Conservation (phyloP, 2,797 vertebrate species). For the Botia almorhae region DNA sequence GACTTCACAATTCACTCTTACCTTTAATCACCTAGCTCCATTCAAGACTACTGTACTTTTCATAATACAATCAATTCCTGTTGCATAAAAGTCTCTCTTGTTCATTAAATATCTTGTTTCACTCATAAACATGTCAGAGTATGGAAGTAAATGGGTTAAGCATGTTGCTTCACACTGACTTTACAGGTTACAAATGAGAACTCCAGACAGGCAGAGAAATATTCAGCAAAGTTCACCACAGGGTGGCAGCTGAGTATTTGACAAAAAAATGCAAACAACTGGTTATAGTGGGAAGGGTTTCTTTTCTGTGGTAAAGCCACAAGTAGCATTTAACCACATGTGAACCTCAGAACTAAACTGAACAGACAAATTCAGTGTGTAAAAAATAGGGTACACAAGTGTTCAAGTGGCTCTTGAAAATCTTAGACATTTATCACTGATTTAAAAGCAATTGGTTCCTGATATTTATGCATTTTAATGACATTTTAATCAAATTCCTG, state of each 20-base stretch:
- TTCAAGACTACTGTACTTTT: too few relatives aligned
- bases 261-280: constrained; percentile 49
- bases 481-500: neutral
- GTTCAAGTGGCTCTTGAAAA: neutral
- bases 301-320: constrained; percentile 41
- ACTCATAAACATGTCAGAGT: neutral
- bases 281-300: constrained; percentile 37
- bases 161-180: neutral
- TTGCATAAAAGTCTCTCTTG: too few relatives aligned
- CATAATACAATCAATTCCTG: too few relatives aligned
- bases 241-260: constrained; percentile 30
- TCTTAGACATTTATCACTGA: neutral
- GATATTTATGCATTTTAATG: neutral
- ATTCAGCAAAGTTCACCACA: constrained; percentile 29
- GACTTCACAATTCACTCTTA: too few relatives aligned
- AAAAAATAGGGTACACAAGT: neutral
- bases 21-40: too few relatives aligned
- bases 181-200: constrained; percentile 26
- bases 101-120: neutral
- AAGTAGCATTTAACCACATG: constrained; percentile 43
- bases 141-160: neutral
- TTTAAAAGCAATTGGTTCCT: neutral
- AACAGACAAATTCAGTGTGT: constrained; percentile 29
- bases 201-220: constrained; percentile 11
- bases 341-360: constrained; percentile 23